Percentiles rank a stretch among this genome's conserved stretches.
phyloP scores from a whole-genome alignment of 2,888 invertebrate genomes.

The Aricia artaxerxes region DNA sequence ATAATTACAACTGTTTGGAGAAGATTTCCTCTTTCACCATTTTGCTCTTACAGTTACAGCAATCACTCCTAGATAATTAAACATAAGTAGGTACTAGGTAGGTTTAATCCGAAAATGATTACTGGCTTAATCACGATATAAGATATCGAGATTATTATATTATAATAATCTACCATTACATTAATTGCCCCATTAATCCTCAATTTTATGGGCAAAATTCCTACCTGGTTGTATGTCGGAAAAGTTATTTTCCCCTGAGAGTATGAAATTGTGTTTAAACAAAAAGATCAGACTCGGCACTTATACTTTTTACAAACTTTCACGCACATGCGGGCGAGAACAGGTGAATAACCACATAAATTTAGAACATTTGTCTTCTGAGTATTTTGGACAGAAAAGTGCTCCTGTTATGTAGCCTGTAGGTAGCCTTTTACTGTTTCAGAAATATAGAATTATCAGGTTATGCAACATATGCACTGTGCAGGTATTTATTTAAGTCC shows the following conservation, averaged over 20 bases:
- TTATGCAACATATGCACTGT: too few relatives aligned
- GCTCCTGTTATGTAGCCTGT: background rate
- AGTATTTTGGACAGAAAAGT: background rate
- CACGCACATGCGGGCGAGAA: background rate
- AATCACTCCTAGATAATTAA: too few relatives aligned
- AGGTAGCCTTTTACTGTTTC: background rate
- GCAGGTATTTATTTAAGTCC: too few relatives aligned
- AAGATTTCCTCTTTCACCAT: too few relatives aligned
- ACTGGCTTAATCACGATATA: too few relatives aligned
- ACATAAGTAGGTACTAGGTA: too few relatives aligned
- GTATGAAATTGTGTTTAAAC: constrained; percentile 2
- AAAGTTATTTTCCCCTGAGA: constrained; percentile 5
- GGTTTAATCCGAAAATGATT: too few relatives aligned
- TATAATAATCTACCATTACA: background rate
- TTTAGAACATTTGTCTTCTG: background rate
- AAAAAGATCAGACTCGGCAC: constrained; percentile 16
- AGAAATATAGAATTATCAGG: too few relatives aligned
- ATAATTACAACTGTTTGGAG: too few relatives aligned
- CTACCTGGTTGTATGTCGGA: background rate
- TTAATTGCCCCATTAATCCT: background rate
- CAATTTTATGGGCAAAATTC: background rate
- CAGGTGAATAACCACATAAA: constrained; percentile 1
- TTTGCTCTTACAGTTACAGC: too few relatives aligned
- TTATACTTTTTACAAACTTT: background rate
- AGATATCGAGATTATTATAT: too few relatives aligned